Percentiles rank a stretch among this genome's conserved stretches.
Evolutionary conservation across 30 jellyfish, hydroid and myxozoan genomes (phyloP).

Genomic region (Nemopilema nomurai): DNA sequence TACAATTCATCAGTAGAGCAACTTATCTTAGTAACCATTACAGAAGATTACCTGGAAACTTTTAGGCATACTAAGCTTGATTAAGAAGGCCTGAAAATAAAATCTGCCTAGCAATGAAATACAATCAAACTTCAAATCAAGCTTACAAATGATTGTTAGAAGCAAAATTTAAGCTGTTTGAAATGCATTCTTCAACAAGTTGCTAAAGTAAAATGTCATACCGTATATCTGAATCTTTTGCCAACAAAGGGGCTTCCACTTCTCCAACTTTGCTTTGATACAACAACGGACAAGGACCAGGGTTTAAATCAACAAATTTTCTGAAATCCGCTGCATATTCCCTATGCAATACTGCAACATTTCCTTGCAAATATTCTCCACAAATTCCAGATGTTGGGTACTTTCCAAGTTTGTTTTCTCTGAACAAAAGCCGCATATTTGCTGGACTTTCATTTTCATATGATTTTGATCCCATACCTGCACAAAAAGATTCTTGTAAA

Average conservation of each 20-base stretch:
- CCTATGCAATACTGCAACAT: slow-evolving; percentile 60
- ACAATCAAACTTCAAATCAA: too few relatives aligned
- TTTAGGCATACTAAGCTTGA: too few relatives aligned
- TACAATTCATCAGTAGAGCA: too few relatives aligned
- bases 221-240: slow-evolving; percentile 45
- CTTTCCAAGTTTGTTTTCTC: slow-evolving; percentile 21
- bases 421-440: slow-evolving; percentile 37
- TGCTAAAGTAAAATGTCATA: background rate
- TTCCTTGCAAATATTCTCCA: slow-evolving; percentile 70
- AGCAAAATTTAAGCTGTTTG: too few relatives aligned
- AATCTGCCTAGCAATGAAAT: too few relatives aligned
- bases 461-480: slow-evolving; percentile 12
- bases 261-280: slow-evolving; percentile 85
- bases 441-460: slow-evolving; percentile 50
- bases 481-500: background rate
- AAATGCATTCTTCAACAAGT: too few relatives aligned
- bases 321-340: slow-evolving; percentile 71
- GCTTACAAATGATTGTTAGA: too few relatives aligned
- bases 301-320: slow-evolving; percentile 68
- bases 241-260: slow-evolving; percentile 68
- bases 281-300: slow-evolving; percentile 80
- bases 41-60: too few relatives aligned
- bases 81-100: too few relatives aligned
- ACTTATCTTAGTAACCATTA: too few relatives aligned
- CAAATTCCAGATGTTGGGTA: slow-evolving; percentile 71